Evolutionary conservation across 2,113 vertebrate species (phyloP).

Genomic region (Lasiurus borealis): DNA sequence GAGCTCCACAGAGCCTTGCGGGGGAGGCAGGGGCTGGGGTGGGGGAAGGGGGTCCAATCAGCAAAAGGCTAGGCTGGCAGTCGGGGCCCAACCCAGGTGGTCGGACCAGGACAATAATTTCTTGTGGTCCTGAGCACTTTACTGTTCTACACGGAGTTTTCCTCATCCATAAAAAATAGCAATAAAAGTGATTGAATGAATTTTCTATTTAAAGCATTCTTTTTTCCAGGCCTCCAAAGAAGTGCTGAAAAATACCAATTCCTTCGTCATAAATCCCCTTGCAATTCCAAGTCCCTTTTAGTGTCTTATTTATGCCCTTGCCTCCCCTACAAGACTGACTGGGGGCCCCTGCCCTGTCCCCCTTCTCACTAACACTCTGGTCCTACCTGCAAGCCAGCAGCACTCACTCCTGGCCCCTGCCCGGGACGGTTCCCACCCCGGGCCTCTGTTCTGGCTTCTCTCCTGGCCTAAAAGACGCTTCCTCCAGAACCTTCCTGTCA

Average conservation of each 20-base stretch:
- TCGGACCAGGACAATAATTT: not conserved
- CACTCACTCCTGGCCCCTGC: not conserved
- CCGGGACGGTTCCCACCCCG: too few relatives aligned
- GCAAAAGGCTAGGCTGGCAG: fast-evolving
- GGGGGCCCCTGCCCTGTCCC: not conserved
- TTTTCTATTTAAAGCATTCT: not conserved
- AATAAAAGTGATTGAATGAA: not conserved
- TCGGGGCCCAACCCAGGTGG: not conserved
- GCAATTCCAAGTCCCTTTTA: not conserved
- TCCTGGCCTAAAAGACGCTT: not conserved
- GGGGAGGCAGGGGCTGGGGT: too few relatives aligned
- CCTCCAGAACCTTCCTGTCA: not conserved
- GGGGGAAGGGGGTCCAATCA: fast-evolving
- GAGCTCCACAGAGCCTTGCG: not conserved
- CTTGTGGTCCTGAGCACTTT: not conserved
- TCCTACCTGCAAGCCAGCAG: not conserved
- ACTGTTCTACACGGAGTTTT: not conserved
- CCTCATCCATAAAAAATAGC: not conserved
- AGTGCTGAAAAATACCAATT: not conserved
- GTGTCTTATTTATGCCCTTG: not conserved
- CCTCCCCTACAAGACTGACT: not conserved
- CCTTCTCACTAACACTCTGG: not conserved
- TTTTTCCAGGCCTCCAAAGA: constrained; percentile 6
- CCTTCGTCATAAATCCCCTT: not conserved
- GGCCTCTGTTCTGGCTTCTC: not conserved